phyloP scores from a whole-genome alignment of 1,140 invertebrate genomes.

The Mycetomoellerius zeteki region DNA sequence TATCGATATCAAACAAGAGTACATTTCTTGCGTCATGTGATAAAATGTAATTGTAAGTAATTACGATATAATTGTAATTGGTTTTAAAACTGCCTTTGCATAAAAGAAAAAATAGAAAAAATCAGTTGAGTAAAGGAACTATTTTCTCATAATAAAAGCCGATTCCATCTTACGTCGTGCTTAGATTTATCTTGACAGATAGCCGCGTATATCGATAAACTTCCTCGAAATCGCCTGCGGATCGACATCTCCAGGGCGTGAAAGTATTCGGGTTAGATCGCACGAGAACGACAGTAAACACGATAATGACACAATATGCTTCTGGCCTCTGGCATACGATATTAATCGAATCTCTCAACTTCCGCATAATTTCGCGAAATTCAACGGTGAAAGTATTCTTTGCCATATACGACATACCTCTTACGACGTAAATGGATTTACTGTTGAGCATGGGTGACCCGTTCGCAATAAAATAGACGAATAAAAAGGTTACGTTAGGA shows the following conservation, averaged over 20 bases:
- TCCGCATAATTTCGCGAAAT: conserved; percentile 66
- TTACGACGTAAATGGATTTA: conserved; percentile 4
- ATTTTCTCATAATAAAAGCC: too few species aligned
- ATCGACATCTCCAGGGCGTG: conserved; percentile 9
- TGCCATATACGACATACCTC: conserved; percentile 4
- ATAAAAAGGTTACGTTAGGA: conserved; percentile 8
- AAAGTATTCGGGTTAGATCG: conserved; percentile 36
- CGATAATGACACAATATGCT: conserved; percentile 46
- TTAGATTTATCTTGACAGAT: background rate
- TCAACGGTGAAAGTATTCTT: conserved; percentile 61
- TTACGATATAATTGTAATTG: too few species aligned
- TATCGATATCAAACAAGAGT: background rate
- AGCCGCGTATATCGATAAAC: background rate
- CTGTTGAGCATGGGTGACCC: conserved; percentile 1
- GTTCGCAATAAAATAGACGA: conserved; percentile 15
- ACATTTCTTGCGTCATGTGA: background rate
- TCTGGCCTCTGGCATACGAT: background rate
- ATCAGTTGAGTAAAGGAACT: background rate
- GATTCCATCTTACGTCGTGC: background rate
- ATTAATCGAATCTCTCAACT: conserved; percentile 27
- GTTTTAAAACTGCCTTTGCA: too few species aligned
- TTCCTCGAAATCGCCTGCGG: background rate
- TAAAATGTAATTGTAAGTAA: background rate
- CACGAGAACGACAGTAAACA: conserved; percentile 67
- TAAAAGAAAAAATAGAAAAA: background rate